Percentiles rank a stretch among this genome's conserved stretches.
These are phyloP conservation scores for Ophiothrix spiculata DNA, from an alignment of 35 echinoderm and acorn worm species.

Conservation along the genomic window DNA sequence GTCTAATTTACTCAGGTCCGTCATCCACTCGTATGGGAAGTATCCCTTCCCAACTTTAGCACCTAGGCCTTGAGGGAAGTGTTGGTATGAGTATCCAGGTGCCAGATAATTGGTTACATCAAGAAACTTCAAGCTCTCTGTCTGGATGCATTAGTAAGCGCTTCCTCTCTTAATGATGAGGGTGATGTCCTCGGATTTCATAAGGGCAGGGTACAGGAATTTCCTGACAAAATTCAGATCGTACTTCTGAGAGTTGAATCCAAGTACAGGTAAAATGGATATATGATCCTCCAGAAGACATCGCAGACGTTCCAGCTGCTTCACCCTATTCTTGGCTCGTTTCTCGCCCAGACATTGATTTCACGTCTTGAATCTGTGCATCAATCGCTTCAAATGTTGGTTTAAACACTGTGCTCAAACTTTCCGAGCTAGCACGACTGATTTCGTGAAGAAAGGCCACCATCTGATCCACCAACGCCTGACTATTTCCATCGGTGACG, in stretches of 20 bases:
- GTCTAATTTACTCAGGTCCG: constrained; percentile 26
- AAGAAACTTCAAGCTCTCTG: neutral
- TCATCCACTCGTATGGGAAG: constrained; percentile 50
- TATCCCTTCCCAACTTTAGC: constrained; percentile 19
- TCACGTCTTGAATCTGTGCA: neutral
- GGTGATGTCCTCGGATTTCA: neutral
- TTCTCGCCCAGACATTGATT: neutral
- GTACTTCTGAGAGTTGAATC: too few species aligned
- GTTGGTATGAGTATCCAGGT: neutral
- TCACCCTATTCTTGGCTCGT: neutral
- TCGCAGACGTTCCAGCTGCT: too few species aligned
- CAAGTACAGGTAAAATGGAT: too few species aligned
- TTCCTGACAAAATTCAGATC: too few species aligned
- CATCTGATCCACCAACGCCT: neutral
- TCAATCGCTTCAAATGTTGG: neutral
- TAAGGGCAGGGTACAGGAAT: too few species aligned
- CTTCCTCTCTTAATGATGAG: neutral
- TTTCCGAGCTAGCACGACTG: neutral
- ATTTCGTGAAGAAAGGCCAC: neutral
- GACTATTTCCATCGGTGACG: neutral
- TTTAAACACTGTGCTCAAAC: neutral
- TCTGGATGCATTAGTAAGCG: neutral
- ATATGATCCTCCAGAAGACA: too few species aligned
- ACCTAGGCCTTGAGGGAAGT: constrained; percentile 42
- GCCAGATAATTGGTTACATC: constrained; percentile 32